These are phyloP conservation scores for Indicator maculatus DNA, from an alignment of 2,113 vertebrate genomes.

Conservation along the genomic window DNA sequence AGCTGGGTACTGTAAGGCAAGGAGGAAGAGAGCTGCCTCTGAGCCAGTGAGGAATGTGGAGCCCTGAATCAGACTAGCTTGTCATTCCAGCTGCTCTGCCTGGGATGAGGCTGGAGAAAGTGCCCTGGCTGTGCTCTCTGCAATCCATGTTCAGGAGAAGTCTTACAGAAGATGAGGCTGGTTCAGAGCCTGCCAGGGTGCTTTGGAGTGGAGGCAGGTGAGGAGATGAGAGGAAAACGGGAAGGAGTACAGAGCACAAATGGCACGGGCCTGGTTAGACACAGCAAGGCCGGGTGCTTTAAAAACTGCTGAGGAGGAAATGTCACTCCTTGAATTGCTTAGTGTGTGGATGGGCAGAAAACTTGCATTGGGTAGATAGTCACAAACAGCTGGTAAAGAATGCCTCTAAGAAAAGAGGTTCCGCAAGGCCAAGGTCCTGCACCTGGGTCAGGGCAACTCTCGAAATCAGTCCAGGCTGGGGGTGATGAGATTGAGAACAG, in stretches of 20 bases:
- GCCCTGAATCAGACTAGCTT: not conserved
- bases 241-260: not conserved
- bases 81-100: not conserved
- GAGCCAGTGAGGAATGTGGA: not conserved
- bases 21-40: not conserved
- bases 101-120: not conserved
- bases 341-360: not conserved
- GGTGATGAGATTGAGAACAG: no score
- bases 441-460: no score
- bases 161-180: not conserved
- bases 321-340: not conserved
- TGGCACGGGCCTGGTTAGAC: not conserved
- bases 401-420: not conserved
- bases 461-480: no score
- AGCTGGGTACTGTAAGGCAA: not conserved
- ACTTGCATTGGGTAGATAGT: not conserved
- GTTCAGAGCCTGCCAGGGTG: not conserved
- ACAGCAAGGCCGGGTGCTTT: not conserved
- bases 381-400: not conserved
- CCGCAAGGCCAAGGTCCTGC: not conserved
- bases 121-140: not conserved
- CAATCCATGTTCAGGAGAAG: not conserved
- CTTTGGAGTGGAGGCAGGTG: not conserved
- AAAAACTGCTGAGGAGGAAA: not conserved
- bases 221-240: not conserved